These are phyloP conservation scores for Drosophila percnosoma DNA, from an alignment of 2,888 invertebrate species.

Conservation along the genomic window DNA sequence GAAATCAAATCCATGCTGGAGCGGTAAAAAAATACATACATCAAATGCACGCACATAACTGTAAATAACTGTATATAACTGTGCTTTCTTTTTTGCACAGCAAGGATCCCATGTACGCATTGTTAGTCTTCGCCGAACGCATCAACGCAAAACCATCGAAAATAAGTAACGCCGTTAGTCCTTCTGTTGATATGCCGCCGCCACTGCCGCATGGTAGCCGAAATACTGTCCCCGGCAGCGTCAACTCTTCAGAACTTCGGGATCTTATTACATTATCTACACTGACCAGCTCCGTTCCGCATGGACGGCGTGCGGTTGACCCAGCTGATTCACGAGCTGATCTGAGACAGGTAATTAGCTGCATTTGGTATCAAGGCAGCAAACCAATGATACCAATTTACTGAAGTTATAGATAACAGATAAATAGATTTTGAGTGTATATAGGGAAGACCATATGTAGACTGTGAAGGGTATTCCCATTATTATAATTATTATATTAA, in stretches of 20 bases:
- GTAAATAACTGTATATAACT: neutral
- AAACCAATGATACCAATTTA: neutral
- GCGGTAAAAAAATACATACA: slow-evolving; percentile 60
- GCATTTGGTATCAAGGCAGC: neutral
- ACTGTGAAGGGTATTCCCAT: neutral
- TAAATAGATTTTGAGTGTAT: neutral
- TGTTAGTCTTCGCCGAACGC: slow-evolving; percentile 79
- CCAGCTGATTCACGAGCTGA: neutral
- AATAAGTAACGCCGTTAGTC: neutral
- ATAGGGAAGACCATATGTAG: neutral
- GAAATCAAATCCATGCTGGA: slow-evolving; percentile 75
- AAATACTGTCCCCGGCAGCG: neutral
- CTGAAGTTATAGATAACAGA: neutral
- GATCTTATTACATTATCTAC: neutral
- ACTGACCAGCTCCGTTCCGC: too few relatives aligned
- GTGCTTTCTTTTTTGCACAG: slow-evolving; percentile 45
- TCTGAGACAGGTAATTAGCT: neutral
- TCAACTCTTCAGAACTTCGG: neutral
- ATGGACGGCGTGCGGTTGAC: neutral
- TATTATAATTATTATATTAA: neutral
- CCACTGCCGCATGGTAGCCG: slow-evolving; percentile 4
- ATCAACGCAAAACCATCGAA: slow-evolving; percentile 52
- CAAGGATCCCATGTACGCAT: slow-evolving; percentile 82
- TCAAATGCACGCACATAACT: neutral
- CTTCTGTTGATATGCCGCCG: slow-evolving; percentile 54